Percentiles rank a stretch among this genome's conserved stretches.
Conservation (phyloP, 2,888 invertebrate species). For the Eupithecia subumbrata region DNA sequence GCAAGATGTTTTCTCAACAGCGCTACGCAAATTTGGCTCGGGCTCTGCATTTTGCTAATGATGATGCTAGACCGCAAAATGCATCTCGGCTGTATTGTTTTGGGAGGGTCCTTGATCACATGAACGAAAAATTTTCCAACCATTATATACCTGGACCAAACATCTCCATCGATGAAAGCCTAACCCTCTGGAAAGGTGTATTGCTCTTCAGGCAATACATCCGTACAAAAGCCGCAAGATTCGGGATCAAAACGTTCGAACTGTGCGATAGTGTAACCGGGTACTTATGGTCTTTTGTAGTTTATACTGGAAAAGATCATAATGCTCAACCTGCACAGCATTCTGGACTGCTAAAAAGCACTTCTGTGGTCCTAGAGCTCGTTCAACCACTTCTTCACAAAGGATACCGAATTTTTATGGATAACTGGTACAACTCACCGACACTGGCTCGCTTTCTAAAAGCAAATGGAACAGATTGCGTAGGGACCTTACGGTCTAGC, state of each 20-base stretch:
- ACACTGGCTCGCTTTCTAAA: conserved; percentile 1
- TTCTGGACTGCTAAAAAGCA: background rate
- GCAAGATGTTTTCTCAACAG: background rate
- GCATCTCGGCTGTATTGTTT: too few relatives aligned
- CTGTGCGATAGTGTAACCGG: background rate
- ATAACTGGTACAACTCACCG: conserved; percentile 6
- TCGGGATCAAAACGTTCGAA: background rate
- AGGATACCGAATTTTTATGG: background rate
- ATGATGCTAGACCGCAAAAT: too few relatives aligned
- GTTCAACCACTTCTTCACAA: background rate
- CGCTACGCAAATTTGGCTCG: too few relatives aligned
- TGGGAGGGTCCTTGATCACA: too few relatives aligned
- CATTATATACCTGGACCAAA: background rate
- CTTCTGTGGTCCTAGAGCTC: background rate
- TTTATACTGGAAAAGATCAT: background rate
- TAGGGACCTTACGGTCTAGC: background rate
- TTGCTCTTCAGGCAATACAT: conserved; percentile 6
- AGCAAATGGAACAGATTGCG: background rate
- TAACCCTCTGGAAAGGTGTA: background rate
- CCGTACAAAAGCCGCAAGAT: background rate
- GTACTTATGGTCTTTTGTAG: background rate
- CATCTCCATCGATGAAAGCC: background rate
- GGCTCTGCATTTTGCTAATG: too few relatives aligned
- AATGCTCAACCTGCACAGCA: background rate
- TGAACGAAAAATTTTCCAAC: too few relatives aligned